A percentile compares a stretch with the other conserved stretches of the same genome.
phyloP scores from a whole-genome alignment of 2,113 vertebrate species.

The Chloropsis cyanopogon region DNA sequence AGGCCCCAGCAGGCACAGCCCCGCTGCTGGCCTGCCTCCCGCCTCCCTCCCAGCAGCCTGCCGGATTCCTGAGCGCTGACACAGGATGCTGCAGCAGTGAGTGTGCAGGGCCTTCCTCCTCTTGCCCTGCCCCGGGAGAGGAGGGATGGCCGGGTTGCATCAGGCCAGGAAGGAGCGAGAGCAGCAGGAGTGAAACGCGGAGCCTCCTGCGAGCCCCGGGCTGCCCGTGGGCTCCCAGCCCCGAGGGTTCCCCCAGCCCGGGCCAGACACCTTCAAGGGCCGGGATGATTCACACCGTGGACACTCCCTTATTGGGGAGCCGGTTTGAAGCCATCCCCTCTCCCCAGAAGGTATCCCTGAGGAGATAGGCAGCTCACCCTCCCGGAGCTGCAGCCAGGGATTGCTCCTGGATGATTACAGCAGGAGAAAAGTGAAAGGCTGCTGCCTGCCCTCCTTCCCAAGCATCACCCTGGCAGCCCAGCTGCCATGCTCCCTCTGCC shows the following conservation, averaged over 20 bases:
- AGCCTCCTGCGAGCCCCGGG: neutral
- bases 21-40: neutral
- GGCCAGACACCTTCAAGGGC: neutral
- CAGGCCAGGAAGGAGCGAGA: neutral
- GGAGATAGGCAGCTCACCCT: neutral
- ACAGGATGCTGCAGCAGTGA: conserved; percentile 58
- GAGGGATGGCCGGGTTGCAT: neutral
- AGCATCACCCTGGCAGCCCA: neutral
- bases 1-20: conserved; percentile 45
- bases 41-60: conserved; percentile 30
- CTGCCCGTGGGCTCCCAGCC: neutral
- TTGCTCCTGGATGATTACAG: neutral
- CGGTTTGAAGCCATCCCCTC: neutral
- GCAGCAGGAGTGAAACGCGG: neutral
- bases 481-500: neutral
- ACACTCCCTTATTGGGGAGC: neutral
- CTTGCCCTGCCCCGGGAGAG: conserved; percentile 1
- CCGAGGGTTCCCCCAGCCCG: neutral
- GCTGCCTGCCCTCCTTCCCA: neutral
- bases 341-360: conserved; percentile 18
- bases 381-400: neutral
- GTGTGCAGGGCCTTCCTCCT: conserved; percentile 15
- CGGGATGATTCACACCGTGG: neutral
- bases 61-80: conserved; percentile 76
- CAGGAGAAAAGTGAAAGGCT: neutral